Evolutionary conservation across 2,113 vertebrate genomes (phyloP).

Genomic region (Bujurquina vittata): DNA sequence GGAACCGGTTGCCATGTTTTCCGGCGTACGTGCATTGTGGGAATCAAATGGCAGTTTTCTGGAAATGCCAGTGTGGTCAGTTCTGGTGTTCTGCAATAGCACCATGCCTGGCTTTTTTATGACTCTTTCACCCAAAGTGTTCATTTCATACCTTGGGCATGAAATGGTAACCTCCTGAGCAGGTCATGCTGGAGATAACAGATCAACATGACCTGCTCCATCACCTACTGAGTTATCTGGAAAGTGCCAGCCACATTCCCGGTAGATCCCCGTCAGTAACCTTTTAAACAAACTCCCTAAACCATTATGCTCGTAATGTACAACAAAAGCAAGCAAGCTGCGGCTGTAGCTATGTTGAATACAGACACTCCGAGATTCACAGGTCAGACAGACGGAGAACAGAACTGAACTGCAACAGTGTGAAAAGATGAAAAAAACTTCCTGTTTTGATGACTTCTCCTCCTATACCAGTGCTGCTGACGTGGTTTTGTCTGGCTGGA

Average conservation of each 20-base stretch:
- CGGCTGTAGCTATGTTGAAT: too few relatives aligned
- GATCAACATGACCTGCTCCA: background rate
- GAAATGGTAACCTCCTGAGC: background rate
- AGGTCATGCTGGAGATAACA: background rate
- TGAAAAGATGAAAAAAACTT: too few relatives aligned
- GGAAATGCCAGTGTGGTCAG: background rate
- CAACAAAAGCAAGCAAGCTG: background rate
- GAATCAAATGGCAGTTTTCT: background rate
- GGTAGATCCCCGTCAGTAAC: too few relatives aligned
- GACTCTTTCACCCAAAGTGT: background rate
- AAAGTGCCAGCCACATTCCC: background rate
- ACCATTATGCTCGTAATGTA: background rate
- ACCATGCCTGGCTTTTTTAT: background rate
- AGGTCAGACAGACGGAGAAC: too few relatives aligned
- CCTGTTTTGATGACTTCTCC: too few relatives aligned
- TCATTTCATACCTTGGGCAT: too few relatives aligned
- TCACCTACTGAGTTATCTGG: background rate
- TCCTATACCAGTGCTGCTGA: too few relatives aligned
- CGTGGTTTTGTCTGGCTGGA: too few relatives aligned
- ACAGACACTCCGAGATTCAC: too few relatives aligned
- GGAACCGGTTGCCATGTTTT: background rate
- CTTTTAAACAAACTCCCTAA: background rate
- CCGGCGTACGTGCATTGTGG: background rate
- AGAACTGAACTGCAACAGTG: too few relatives aligned
- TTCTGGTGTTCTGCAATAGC: background rate